These are phyloP conservation scores for Oxyura jamaicensis DNA, from an alignment of 2,113 vertebrate species.

Conservation along the genomic window DNA sequence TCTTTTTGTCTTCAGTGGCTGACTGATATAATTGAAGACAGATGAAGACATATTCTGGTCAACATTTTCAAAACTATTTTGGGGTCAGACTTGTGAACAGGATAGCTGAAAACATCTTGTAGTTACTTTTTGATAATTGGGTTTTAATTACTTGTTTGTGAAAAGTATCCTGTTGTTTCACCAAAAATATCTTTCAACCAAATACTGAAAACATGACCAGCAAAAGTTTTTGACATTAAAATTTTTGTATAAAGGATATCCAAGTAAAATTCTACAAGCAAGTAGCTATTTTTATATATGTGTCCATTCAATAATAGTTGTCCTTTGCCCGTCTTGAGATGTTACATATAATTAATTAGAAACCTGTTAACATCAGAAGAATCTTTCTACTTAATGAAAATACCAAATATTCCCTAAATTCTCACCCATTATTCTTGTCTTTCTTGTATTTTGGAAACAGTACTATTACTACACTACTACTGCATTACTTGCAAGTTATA, in stretches of 20 bases:
- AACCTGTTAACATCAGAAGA: not conserved
- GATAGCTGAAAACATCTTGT: constrained; percentile 45
- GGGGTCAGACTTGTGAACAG: constrained; percentile 40
- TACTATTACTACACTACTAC: not conserved
- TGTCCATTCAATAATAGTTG: not conserved
- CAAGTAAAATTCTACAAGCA: not conserved
- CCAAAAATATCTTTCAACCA: not conserved
- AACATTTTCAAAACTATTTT: constrained; percentile 43
- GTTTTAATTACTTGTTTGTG: constrained; percentile 41
- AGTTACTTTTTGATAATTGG: constrained; percentile 38
- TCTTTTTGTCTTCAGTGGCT: constrained; percentile 48
- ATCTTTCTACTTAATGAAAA: not conserved
- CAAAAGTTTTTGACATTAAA: not conserved
- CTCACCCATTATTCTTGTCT: not conserved
- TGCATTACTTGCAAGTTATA: not conserved
- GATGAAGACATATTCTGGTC: constrained; percentile 45
- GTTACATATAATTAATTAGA: not conserved
- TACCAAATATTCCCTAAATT: not conserved
- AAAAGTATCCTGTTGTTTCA: not conserved
- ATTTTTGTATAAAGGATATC: not conserved
- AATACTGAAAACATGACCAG: not conserved
- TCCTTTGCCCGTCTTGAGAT: not conserved
- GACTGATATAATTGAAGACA: constrained; percentile 58
- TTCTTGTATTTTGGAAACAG: not conserved
- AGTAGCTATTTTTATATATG: not conserved